These are phyloP conservation scores for Leucoma salicis DNA, from an alignment of 2,888 invertebrate genomes.

Conservation along the genomic window DNA sequence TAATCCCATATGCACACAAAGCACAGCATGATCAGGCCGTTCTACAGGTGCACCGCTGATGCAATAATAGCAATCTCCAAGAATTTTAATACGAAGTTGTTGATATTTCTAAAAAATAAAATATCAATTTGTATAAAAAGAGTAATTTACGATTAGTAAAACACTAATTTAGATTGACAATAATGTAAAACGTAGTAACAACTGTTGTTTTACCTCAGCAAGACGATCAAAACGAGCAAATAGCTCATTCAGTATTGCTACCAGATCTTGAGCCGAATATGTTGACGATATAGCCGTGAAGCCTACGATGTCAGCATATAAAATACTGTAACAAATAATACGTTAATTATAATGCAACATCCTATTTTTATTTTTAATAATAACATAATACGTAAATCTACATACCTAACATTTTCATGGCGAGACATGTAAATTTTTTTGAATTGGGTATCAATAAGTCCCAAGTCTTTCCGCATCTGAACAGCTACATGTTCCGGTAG, in stretches of 20 bases:
- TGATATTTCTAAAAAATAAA: constrained; percentile 89
- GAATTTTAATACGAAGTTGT: constrained; percentile 96
- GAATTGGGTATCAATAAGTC: constrained; percentile 95
- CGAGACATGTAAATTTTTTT: constrained; percentile 99
- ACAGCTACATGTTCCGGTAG: constrained; percentile 98
- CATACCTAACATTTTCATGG: constrained; percentile 97
- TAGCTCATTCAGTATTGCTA: constrained; percentile 96
- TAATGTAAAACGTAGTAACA: constrained; percentile 17
- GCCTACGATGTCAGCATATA: constrained; percentile 98
- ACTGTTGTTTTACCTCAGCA: constrained; percentile 83
- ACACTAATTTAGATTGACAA: constrained; percentile 14
- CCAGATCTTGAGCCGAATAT: constrained; percentile 96
- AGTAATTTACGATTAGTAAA: constrained; percentile 11
- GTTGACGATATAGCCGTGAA: constrained; percentile 98
- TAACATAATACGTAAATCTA: constrained; percentile 4
- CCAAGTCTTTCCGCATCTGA: constrained; percentile 97
- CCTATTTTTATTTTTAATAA: background rate
- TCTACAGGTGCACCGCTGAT: constrained; percentile 97
- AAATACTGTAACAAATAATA: constrained; percentile 85
- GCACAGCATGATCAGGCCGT: constrained; percentile 94
- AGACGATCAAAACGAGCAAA: constrained; percentile 97
- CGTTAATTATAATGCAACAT: too few relatives aligned
- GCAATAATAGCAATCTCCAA: constrained; percentile 99
- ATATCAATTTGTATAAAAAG: constrained; percentile 5
- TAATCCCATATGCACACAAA: constrained; percentile 97